Base-by-base conservation (phyloP, 2,797 vertebrate species). In the Scarus forsteni region DNA sequence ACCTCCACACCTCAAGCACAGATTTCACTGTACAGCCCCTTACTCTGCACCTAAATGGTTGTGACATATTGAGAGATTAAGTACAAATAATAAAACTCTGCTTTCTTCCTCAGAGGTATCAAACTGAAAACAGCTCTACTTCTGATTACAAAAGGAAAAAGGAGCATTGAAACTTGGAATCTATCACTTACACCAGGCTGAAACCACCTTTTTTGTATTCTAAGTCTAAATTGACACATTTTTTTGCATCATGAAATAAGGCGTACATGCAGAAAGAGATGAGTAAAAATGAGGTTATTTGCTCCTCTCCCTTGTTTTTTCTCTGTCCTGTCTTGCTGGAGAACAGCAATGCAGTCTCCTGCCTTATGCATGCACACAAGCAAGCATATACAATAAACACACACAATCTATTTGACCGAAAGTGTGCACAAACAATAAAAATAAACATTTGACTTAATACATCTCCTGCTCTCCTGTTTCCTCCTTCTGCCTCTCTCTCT, bases 331-430 rank as follows among this genome's bases (percentile, higher is more conserved):
- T 86, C 72, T 77, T 83, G 81, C 79, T 75, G 81, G 80, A 84
- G 75, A 91, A 67, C 93, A 93, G 94, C 94, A 95, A 92, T 95
- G 95, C 95, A 91, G 95, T 91, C 89, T 91, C 89, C 91, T 78
- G 81, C 82, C 72, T 76, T 66, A 54, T 59, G 71, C 88, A 80
- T 76, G 66, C 83, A 74, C 73, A 70, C 57, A 70, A 57, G 52
- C 81, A 79, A 44, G 14, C 70, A 59, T 70, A 62, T 66, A 80
- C 74, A 70, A 65, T 61, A 27, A 27, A 14, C 68, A 59, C 68
- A 62, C 70, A 80, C 74, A 70, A 65, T 61, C 82, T 86, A 69
- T 70, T 70, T 77, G 70, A 73, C 81, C 84, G 85, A 81, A 85
- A 85, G 75, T 85, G 81, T 80, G 72, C 77, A 74, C 81, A 83